A percentile compares a stretch with the other conserved stretches of the same genome.
Conservation (phyloP, 2,113 vertebrate species). For the Raja brachyura region DNA sequence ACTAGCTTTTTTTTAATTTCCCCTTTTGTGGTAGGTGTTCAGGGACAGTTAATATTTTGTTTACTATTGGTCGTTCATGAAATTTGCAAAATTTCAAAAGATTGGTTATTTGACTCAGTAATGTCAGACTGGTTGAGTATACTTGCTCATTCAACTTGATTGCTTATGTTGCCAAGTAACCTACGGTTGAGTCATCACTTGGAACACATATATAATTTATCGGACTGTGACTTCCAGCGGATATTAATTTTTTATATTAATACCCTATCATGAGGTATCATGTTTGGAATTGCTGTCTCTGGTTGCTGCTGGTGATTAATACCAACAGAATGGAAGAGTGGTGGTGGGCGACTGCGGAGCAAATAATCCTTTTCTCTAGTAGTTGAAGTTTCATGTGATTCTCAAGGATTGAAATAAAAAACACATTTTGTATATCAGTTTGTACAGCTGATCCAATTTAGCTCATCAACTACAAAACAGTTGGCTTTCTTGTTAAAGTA, state of each 20-base stretch:
- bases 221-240: slow-evolving; percentile 40
- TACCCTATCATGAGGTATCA: slow-evolving; percentile 36
- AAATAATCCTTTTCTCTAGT: background rate
- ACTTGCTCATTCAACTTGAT: background rate
- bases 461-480: background rate
- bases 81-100: slow-evolving; percentile 5
- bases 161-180: background rate
- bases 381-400: background rate
- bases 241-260: slow-evolving; percentile 39
- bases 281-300: slow-evolving; percentile 32
- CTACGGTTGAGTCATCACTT: slow-evolving; percentile 2
- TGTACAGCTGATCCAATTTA: background rate
- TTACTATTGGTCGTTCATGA: background rate
- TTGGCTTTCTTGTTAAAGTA: background rate
- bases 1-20: background rate
- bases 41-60: background rate
- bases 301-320: slow-evolving; percentile 36
- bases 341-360: background rate
- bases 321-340: background rate
- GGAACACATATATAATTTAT: slow-evolving; percentile 44
- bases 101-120: background rate
- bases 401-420: background rate
- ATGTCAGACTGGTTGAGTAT: background rate
- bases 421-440: slow-evolving; percentile 31
- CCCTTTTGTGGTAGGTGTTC: background rate